A percentile compares a stretch with the other conserved stretches of the same genome.
These are phyloP conservation scores for Gasterosteus nipponicus DNA, from an alignment of 2,113 vertebrate genomes.

Conservation along the genomic window DNA sequence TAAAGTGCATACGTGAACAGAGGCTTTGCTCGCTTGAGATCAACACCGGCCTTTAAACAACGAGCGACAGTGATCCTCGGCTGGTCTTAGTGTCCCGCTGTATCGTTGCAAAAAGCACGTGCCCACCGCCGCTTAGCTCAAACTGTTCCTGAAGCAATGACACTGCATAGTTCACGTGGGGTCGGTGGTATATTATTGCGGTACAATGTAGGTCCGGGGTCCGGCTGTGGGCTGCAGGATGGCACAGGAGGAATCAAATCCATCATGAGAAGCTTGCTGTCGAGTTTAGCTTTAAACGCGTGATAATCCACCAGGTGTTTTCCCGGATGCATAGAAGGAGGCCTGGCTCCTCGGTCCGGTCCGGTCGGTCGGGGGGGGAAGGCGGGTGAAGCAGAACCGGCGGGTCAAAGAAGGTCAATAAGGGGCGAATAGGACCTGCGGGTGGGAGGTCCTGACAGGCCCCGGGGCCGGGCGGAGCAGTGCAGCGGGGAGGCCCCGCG, in stretches of 20 bases:
- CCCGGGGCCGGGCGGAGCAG: conserved; percentile 93
- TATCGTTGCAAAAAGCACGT: conserved; percentile 48
- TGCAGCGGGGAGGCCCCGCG: conserved; percentile 87
- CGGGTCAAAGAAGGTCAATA: conserved; percentile 82
- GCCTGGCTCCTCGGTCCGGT: conserved; percentile 19
- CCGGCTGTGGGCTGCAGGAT: conserved; percentile 28
- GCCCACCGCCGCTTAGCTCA: conserved; percentile 61
- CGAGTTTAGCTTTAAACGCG: conserved; percentile 1
- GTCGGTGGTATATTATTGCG: conserved; percentile 93
- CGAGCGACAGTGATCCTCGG: conserved; percentile 50
- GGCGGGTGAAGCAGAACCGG: background rate
- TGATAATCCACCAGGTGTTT: conserved; percentile 34
- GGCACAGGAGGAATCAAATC: conserved; percentile 54
- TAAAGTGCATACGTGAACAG: conserved; percentile 82
- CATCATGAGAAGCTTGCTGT: conserved; percentile 17
- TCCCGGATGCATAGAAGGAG: conserved; percentile 69
- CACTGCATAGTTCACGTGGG: conserved; percentile 95
- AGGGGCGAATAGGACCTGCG: conserved; percentile 94
- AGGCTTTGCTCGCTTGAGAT: conserved; percentile 52
- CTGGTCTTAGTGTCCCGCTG: conserved; percentile 51
- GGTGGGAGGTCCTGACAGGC: conserved; percentile 94
- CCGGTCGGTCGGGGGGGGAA: background rate
- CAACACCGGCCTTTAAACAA: conserved; percentile 53
- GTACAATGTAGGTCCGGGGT: conserved; percentile 74
- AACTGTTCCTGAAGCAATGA: conserved; percentile 62